Evolutionary conservation across 2,113 vertebrate species (phyloP).

Genomic region (Lagopus muta): DNA sequence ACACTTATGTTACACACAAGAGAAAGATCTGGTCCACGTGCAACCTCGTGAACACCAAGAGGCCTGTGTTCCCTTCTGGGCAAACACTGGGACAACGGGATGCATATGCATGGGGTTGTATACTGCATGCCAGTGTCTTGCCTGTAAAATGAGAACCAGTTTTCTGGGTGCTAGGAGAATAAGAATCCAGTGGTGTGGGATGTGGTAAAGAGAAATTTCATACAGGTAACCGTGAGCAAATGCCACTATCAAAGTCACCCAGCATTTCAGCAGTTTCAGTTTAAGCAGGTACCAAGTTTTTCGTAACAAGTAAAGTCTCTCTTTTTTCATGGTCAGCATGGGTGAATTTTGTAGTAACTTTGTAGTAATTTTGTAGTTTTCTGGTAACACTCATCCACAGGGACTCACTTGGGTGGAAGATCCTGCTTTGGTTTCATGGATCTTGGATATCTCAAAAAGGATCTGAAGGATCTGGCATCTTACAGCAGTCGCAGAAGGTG

Average conservation of each 20-base stretch:
- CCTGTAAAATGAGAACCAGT: neutral
- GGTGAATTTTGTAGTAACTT: neutral
- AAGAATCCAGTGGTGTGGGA: neutral
- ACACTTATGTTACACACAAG: neutral
- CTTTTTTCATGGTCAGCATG: neutral
- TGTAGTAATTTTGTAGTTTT: too few relatives aligned
- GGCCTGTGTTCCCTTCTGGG: neutral
- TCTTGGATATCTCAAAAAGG: neutral
- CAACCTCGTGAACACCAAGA: neutral
- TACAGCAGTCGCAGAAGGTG: neutral
- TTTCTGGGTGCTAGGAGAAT: neutral
- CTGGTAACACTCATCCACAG: neutral
- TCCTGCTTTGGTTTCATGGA: neutral
- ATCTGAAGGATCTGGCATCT: neutral
- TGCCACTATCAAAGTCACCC: accelerated
- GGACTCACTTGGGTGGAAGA: neutral
- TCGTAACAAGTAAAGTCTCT: conserved; percentile 12
- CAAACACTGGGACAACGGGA: accelerated
- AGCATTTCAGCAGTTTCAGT: neutral
- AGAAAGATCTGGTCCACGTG: neutral
- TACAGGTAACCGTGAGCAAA: neutral
- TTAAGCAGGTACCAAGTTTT: neutral
- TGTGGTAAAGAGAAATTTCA: neutral
- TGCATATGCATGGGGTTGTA: accelerated
- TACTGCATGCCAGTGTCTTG: neutral